Evolutionary conservation across 2,797 vertebrate genomes (phyloP).

Genomic region (Gouania willdenowi): DNA sequence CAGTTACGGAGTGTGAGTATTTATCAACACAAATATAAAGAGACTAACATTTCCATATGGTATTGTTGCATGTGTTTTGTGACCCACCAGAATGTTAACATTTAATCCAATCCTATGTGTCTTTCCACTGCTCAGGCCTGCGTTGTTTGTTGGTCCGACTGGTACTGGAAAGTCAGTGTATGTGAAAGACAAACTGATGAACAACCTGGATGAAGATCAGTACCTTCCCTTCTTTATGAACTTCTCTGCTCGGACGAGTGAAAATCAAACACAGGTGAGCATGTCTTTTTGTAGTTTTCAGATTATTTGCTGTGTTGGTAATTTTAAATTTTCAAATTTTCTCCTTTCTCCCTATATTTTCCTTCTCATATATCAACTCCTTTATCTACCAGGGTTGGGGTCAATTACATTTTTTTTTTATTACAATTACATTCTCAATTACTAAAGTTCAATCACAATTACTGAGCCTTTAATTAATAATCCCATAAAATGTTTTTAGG

Average conservation of each 20-base stretch:
- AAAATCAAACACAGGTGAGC: slow-evolving; percentile 93
- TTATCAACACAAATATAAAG: not conserved
- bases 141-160: slow-evolving; percentile 92
- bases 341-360: no score
- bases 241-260: slow-evolving; percentile 92
- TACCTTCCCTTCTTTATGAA: slow-evolving; percentile 94
- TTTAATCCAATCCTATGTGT: not conserved
- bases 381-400: no score
- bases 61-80: no score
- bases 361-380: no score
- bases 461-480: no score
- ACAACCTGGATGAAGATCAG: slow-evolving; percentile 86
- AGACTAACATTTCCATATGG: no score
- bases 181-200: slow-evolving; percentile 95
- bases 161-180: slow-evolving; percentile 97
- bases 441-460: no score
- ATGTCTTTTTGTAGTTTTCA: not conserved
- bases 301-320: not conserved
- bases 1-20: slow-evolving; percentile 81
- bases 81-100: no score
- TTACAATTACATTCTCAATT: no score
- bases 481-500: no score
- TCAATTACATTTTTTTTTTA: no score
- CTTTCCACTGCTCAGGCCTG: slow-evolving; percentile 74
- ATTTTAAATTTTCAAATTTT: no score